Conservation (phyloP, 1,140 invertebrate genomes). For the Pseudomyrmex flavicornis region DNA sequence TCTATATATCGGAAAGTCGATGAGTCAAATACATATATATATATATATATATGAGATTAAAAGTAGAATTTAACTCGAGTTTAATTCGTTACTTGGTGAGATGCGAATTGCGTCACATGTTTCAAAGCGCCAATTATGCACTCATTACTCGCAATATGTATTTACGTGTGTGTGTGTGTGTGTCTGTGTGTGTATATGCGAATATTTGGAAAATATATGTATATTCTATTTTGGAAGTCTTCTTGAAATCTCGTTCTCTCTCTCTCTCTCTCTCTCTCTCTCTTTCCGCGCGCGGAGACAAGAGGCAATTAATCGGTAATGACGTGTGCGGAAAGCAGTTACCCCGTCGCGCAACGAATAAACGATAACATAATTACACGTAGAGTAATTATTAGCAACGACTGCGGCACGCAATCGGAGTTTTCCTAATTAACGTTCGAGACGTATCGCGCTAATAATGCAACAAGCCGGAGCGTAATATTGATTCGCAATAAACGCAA, state of each 20-base stretch:
- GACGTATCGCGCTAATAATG: slow-evolving; percentile 52
- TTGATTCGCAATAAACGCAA: slow-evolving; percentile 32
- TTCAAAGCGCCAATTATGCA: slow-evolving; percentile 29
- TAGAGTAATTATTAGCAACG: slow-evolving; percentile 52
- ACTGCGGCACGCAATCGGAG: slow-evolving; percentile 38
- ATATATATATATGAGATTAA: slow-evolving; percentile 35
- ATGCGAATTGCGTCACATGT: slow-evolving; percentile 16
- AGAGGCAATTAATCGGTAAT: slow-evolving; percentile 51
- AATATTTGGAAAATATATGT: background rate
- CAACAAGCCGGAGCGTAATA: slow-evolving; percentile 24
- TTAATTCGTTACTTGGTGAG: slow-evolving; percentile 20
- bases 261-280: background rate
- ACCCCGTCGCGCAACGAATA: slow-evolving; percentile 41
- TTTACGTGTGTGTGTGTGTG: background rate
- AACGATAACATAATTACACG: slow-evolving; percentile 51
- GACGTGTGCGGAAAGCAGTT: slow-evolving; percentile 7
- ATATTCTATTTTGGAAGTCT: slow-evolving; percentile 27
- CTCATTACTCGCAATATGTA: background rate
- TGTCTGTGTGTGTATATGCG: no score
- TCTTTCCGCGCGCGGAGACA: background rate
- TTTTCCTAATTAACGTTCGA: slow-evolving; percentile 46
- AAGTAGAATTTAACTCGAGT: slow-evolving; percentile 48
- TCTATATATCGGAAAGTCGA: slow-evolving; percentile 8
- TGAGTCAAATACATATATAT: background rate
- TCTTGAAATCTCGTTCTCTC: slow-evolving; percentile 11